These are phyloP conservation scores for Salvator merianae DNA, from an alignment of 2,113 vertebrate genomes.

Conservation along the genomic window DNA sequence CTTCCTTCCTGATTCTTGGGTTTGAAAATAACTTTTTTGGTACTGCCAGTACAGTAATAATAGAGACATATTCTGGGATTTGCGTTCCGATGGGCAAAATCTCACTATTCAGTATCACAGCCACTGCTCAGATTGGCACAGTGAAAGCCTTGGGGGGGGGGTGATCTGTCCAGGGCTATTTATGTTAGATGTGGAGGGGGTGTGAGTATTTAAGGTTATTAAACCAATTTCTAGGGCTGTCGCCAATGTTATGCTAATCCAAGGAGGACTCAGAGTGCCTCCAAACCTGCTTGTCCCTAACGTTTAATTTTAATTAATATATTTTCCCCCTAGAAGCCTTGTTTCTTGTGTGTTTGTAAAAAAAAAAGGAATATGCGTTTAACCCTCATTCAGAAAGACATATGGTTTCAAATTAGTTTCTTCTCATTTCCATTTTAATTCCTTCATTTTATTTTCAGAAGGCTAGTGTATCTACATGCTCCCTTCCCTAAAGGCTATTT, in stretches of 20 bases:
- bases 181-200: constrained; percentile 69
- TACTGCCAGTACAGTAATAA: constrained; percentile 32
- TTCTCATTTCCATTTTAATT: constrained; percentile 60
- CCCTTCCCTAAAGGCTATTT: background rate
- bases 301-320: constrained; percentile 69
- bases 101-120: constrained; percentile 56
- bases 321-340: constrained; percentile 41
- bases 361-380: constrained; percentile 53
- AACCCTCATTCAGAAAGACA: constrained; percentile 57
- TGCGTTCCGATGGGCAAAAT: constrained; percentile 23
- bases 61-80: constrained; percentile 33
- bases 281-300: constrained; percentile 52
- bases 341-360: constrained; percentile 65
- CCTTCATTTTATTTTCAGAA: constrained; percentile 36
- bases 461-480: constrained; percentile 9
- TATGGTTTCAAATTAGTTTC: constrained; percentile 52
- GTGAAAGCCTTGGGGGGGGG: constrained; percentile 69
- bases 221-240: constrained; percentile 86
- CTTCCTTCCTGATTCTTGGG: background rate
- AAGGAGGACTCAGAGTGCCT: constrained; percentile 45
- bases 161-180: constrained; percentile 79
- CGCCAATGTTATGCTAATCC: constrained; percentile 73
- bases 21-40: constrained; percentile 18
- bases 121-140: constrained; percentile 67
- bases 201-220: constrained; percentile 79